Percentiles rank a stretch among this genome's conserved stretches.
Conservation (phyloP, 2,113 vertebrate species). For the Antigone vipio region DNA sequence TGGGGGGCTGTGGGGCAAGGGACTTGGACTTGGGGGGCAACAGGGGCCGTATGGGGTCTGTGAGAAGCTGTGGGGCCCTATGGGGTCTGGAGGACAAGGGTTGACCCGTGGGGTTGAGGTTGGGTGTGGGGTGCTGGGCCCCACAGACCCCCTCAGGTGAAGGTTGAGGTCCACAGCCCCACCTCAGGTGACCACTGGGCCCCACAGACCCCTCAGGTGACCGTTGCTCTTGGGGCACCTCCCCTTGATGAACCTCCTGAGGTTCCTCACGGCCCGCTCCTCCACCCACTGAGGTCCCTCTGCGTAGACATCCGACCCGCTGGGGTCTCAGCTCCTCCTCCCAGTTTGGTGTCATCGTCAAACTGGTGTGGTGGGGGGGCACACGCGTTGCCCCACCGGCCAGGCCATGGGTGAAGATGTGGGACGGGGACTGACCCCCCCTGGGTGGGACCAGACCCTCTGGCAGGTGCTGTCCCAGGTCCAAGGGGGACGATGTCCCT, state of each 20-base stretch:
- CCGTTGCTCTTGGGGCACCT: too few relatives aligned
- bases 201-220: not conserved
- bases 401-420: not conserved
- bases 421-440: not conserved
- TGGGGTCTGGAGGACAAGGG: not conserved
- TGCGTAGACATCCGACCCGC: not conserved
- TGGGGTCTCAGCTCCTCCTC: not conserved
- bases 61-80: not conserved
- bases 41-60: not conserved
- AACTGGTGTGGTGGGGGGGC: too few relatives aligned
- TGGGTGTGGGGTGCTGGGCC: not conserved
- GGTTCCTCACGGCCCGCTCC: not conserved
- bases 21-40: not conserved
- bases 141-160: too few relatives aligned
- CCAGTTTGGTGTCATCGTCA: too few relatives aligned
- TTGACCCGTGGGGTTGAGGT: not conserved
- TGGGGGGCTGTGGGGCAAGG: not conserved
- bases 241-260: too few relatives aligned
- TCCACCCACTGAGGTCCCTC: not conserved
- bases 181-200: too few relatives aligned
- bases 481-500: not conserved
- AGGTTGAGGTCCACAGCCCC: too few relatives aligned
- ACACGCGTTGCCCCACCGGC: not conserved
- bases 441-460: too few relatives aligned
- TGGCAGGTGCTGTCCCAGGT: too few relatives aligned